These are phyloP conservation scores for Camponotus vicinus DNA, from an alignment of 1,140 invertebrate genomes.

Conservation along the genomic window DNA sequence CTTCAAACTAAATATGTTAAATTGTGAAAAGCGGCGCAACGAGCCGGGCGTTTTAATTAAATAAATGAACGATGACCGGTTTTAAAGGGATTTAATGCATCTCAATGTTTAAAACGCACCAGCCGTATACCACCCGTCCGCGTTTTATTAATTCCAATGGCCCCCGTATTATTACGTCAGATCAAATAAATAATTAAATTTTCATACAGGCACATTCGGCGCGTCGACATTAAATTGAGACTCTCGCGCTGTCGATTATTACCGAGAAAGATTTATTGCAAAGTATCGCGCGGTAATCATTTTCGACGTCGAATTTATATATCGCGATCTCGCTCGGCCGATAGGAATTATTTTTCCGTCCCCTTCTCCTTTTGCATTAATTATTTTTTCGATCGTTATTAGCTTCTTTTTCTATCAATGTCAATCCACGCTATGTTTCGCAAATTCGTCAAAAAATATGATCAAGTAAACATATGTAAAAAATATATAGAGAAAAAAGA, in stretches of 20 bases:
- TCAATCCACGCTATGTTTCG: not conserved
- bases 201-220: conserved; percentile 63
- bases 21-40: conserved; percentile 65
- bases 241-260: conserved; percentile 59
- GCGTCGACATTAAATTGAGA: conserved; percentile 55
- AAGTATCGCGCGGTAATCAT: conserved; percentile 51
- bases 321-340: conserved; percentile 28
- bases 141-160: conserved; percentile 71
- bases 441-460: not conserved
- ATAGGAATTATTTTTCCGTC: conserved; percentile 26
- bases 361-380: conserved; percentile 1
- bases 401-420: not conserved
- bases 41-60: conserved; percentile 70
- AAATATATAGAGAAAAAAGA: not conserved
- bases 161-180: conserved; percentile 70
- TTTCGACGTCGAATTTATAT: conserved; percentile 55
- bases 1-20: conserved; percentile 62
- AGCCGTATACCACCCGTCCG: conserved; percentile 64
- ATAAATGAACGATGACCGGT: conserved; percentile 68
- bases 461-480: conserved; percentile 9
- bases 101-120: conserved; percentile 69
- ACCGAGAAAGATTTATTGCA: conserved; percentile 52
- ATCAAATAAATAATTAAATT: conserved; percentile 76
- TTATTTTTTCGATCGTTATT: conserved; percentile 11
- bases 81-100: conserved; percentile 72